Conservation (phyloP, 2,797 vertebrate species). For the Peromyscus eremicus region DNA sequence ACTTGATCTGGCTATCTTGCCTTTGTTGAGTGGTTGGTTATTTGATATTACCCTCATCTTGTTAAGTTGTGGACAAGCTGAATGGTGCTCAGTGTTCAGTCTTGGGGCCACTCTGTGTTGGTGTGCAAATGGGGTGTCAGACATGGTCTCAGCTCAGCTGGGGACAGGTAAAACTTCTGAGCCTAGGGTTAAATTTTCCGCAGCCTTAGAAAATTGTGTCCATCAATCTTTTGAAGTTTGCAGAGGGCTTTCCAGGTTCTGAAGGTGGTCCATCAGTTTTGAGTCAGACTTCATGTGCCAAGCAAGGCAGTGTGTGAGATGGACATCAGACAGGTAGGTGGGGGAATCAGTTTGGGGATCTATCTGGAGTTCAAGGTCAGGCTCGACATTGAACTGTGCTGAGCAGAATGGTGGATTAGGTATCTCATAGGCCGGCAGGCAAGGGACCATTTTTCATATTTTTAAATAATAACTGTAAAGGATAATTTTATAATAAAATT, state of each 20-base stretch:
- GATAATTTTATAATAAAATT: conserved; percentile 14
- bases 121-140: no score
- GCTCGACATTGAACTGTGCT: background rate
- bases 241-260: background rate
- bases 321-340: background rate
- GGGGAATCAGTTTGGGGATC: background rate
- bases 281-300: background rate
- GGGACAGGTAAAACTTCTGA: background rate
- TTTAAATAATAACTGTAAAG: background rate
- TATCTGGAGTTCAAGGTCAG: background rate
- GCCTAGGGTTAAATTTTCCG: background rate
- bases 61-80: background rate
- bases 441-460: background rate
- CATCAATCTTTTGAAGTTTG: background rate
- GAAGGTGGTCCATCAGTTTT: background rate
- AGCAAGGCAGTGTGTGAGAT: background rate
- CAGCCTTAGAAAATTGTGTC: background rate
- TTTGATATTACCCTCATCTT: background rate
- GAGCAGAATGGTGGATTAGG: background rate
- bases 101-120: background rate
- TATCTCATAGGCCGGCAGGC: background rate
- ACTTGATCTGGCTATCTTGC: background rate
- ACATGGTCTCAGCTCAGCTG: background rate
- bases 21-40: background rate
- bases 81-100: background rate